Base-by-base conservation (phyloP, 2,797 vertebrate genomes). In the Sarcoramphus papa region DNA sequence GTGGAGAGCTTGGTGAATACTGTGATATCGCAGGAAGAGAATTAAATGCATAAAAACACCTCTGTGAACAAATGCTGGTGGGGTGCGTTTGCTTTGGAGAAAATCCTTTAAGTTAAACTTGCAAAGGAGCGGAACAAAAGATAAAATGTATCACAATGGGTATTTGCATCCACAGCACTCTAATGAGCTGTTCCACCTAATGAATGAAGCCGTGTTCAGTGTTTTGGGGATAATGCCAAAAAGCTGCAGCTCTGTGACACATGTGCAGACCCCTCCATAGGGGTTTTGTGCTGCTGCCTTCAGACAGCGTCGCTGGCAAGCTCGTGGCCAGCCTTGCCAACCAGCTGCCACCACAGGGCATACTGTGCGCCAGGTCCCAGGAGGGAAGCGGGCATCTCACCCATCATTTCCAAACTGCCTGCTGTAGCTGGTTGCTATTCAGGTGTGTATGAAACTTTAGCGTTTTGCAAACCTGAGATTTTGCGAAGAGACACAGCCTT, bases 331-430 rank as follows among this genome's bases (percentile, higher is more conserved):
- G 48, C 3, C 30, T 33, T 91, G 84, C 48, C 81, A 62, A 10
- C 5, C 77, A 51, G 72, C 87, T 85, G 75, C 85, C 78, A 43
- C 9, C 57, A 0, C 56, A 5, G 57, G 62, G 41, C 50, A 21
- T 4, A 3, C 3, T 0, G 33, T 11, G 51, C 24, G 51, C 45
- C 31, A 7, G 37, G 40, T 4, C 28, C 33, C 11, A 2, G 33
- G 4, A 43, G 33, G 27, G 64, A 16, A 2, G 48, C 9, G 4
- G 70, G 30, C 11, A 2, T 21, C 65, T 31, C 7, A 0, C 22
- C 69, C 33, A 0, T 1, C 21, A 0, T 15, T 59, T 28, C 68
- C 48, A 12, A 51, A 9, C 28, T 4, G 5, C 3, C 47, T 1
- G 8, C 27, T 16, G 12, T 3, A 1, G 8, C 6, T 37, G 28